Base-by-base conservation (phyloP, 2,113 vertebrate species). In the Eurypyga helias region DNA sequence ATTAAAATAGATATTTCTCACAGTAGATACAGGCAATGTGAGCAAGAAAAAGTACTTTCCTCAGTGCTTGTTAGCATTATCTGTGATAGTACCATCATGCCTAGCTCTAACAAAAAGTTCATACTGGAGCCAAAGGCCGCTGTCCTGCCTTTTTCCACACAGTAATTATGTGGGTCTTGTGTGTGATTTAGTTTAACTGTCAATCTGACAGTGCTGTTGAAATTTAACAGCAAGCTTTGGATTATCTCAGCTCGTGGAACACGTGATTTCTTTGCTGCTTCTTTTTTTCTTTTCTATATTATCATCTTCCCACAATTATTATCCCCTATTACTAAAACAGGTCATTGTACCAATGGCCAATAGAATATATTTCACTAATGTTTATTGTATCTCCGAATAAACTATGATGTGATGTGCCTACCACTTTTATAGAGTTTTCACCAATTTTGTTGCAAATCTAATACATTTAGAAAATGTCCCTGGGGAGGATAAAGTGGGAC, bases 1-100 rank as follows among this genome's bases (percentile, higher is more conserved):
- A 95, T 75, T 82, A 78, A 93, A 96, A 77, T 23, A 93, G 79
- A 49, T 80, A 62, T 60, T 96, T 95, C 91, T 97, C 77, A 87
- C 54, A 85, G 77, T 36, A 82, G 72, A 89, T 89, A 36, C 10
- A 91, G 33, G 45, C 70, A 87, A 43, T 8, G 64, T 66, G 54
- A 89, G n/a, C 49, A 89, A 86, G 80, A 71, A 90, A 77, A 94
- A 87, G 36, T 55, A 58, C 76, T 79, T 92, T 91, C 55, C 43
- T 52, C 67, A 89, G 52, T 76, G 71, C 71, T 91, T 84, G 90
- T 95, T 89, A 88, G 72, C 38, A 46, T 95, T 71, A 48, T 85
- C 90, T 1, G 1, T 76, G 78, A 78, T 72, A 90, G 79, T 41
- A 33, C 62, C 89, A 52, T 85, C 83, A 48, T 83, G 64, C 58